Evolutionary conservation across 2,113 vertebrate genomes (phyloP), one percentile per base, ranked within the genome.

Genomic region (Neotragus pygmaeus): DNA sequence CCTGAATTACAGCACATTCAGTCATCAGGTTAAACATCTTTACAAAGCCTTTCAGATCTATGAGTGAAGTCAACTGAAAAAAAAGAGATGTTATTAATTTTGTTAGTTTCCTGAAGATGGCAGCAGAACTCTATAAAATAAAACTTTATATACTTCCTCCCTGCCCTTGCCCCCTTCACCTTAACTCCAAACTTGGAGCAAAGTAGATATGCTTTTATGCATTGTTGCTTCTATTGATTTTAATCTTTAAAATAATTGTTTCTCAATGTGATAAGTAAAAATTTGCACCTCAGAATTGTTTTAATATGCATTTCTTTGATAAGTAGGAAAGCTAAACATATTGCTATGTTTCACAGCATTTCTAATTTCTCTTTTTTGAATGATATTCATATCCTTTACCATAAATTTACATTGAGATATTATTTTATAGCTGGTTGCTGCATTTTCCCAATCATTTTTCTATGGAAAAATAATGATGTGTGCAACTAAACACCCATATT

Each of bases 41-140:
- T 23, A 66, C 28, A 77, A 75, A 78, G 39, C 25, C 33, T 33
- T 93, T 66, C 4, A 7, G 30, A 33, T 64, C 70, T 93, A 10
- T 82, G 78, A 8, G 2, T 82, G 82, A 70, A 57, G 36, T 87
- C 58, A 91, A 36, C 27, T 73, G 58, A 49, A 78, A 88, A 19
- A 57, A 58, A 58, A 51, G 27, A 53, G 14, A 30, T 60, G 27
- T n/a, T 45, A 45, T 51, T 58, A 75, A 82, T 91, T 49, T 39
- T 77, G 83, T 51, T 78, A 77, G 27, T 57, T 91, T 91, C 66
- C 96, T 91, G 77, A 94, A 96, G 91, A 78, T 88, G 96, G 94
- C 96, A 91, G 94, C 49, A 94, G 43, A 60, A 77, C 75, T 88
- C 57, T 80, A 49, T 30, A 6, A 80, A 78, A 6, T 39, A 17